Percentiles rank a stretch among this genome's conserved stretches.
These are phyloP conservation scores for Lasioglossum oenotherae DNA, from an alignment of 2,888 invertebrate species.

Conservation along the genomic window DNA sequence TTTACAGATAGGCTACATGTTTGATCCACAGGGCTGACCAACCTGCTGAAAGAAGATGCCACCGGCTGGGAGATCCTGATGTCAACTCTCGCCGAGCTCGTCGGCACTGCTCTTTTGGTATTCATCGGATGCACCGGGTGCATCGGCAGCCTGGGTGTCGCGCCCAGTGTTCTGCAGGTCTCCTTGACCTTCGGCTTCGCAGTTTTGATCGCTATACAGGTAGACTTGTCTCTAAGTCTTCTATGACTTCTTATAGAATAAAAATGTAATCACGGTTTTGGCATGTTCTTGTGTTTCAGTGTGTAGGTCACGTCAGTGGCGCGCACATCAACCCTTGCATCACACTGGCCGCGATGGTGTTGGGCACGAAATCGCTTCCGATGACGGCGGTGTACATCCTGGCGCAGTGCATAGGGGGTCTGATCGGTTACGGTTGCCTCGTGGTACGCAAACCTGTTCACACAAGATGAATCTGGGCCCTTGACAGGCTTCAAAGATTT, in stretches of 20 bases:
- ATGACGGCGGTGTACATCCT: constrained; percentile 87
- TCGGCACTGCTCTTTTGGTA: constrained; percentile 89
- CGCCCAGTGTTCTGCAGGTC: constrained; percentile 84
- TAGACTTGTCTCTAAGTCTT: constrained; percentile 65
- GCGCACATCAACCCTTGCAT: constrained; percentile 92
- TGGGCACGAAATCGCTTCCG: constrained; percentile 86
- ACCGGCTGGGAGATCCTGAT: constrained; percentile 66
- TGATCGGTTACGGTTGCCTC: constrained; percentile 90
- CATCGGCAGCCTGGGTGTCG: constrained; percentile 82
- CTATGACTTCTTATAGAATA: background rate
- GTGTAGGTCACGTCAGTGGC: constrained; percentile 91
- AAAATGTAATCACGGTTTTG: background rate
- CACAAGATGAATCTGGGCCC: too few species aligned
- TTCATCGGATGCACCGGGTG: constrained; percentile 91
- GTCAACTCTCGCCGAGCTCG: constrained; percentile 87
- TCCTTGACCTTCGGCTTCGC: constrained; percentile 89
- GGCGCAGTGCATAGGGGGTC: constrained; percentile 88
- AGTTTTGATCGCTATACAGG: constrained; percentile 89
- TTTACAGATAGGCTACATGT: background rate
- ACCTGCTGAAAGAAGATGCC: constrained; percentile 72
- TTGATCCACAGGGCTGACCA: constrained; percentile 73
- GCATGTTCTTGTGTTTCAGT: constrained; percentile 83
- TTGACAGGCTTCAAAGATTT: background rate
- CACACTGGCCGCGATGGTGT: constrained; percentile 88
- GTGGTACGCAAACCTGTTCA: constrained; percentile 81